Percentiles rank a stretch among this genome's conserved stretches.
phyloP scores from a whole-genome alignment of 2,797 vertebrate genomes.

The Hybognathus amarus region DNA sequence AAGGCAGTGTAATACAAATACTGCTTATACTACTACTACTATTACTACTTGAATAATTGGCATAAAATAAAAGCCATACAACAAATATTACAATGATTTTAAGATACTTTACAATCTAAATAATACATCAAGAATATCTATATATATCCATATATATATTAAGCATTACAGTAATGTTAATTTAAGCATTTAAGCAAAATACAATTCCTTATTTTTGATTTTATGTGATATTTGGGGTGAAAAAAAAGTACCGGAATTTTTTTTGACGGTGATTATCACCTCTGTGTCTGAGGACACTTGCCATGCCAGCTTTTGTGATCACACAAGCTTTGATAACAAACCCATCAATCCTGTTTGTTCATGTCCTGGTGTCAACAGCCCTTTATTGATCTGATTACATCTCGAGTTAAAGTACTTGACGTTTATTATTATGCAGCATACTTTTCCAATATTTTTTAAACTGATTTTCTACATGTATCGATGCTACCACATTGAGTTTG shows the following conservation, averaged over 20 bases:
- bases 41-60: neutral
- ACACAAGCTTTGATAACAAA: constrained; percentile 11
- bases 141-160: neutral
- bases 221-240: neutral
- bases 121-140: neutral
- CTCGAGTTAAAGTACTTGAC: constrained; percentile 47
- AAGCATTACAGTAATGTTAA: neutral
- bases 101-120: neutral
- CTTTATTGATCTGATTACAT: constrained; percentile 33
- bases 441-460: constrained; percentile 43
- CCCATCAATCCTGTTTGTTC: neutral
- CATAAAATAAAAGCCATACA: neutral
- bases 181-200: neutral
- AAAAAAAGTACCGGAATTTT: neutral
- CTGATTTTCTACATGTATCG: constrained; percentile 43
- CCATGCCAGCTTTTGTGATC: constrained; percentile 29
- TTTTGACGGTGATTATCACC: neutral
- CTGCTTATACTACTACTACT: neutral
- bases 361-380: neutral
- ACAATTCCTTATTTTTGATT: neutral
- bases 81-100: neutral
- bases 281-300: neutral
- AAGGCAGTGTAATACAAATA: neutral
- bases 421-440: constrained; percentile 54
- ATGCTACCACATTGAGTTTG: constrained; percentile 52